These are phyloP conservation scores for Ormyrus rosae DNA, from an alignment of 2,888 invertebrate genomes.

Conservation along the genomic window DNA sequence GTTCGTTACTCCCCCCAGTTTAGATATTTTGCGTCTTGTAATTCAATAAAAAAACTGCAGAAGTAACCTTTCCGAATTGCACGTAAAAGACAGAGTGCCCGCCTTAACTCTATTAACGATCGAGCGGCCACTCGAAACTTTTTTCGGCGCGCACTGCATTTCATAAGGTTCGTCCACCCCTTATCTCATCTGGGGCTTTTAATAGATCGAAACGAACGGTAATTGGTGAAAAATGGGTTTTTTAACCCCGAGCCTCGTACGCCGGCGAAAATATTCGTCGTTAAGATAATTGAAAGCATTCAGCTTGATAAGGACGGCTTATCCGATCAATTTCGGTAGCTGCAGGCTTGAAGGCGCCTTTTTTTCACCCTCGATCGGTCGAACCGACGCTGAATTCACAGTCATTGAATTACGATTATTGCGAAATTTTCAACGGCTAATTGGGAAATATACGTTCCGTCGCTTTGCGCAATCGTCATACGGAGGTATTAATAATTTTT, in stretches of 20 bases:
- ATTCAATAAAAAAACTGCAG: too few species aligned
- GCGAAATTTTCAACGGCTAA: slow-evolving; percentile 2
- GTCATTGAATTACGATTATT: slow-evolving; percentile 10
- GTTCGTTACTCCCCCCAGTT: too few species aligned
- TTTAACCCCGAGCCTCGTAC: slow-evolving; percentile 29
- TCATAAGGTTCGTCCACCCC: not conserved
- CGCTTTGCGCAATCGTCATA: too few species aligned
- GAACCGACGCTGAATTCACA: not conserved
- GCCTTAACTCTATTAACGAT: too few species aligned
- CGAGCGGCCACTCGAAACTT: too few species aligned
- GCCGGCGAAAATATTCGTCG: slow-evolving; percentile 5
- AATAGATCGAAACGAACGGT: slow-evolving; percentile 43
- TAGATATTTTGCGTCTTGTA: too few species aligned
- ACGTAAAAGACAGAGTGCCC: too few species aligned
- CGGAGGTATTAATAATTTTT: not conserved
- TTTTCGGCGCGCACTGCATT: not conserved
- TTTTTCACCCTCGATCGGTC: not conserved
- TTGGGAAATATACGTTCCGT: not conserved
- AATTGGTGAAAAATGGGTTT: slow-evolving; percentile 49
- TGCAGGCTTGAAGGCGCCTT: not conserved
- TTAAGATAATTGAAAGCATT: slow-evolving; percentile 17
- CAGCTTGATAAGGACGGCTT: slow-evolving; percentile 24
- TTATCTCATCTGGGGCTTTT: slow-evolving; percentile 21
- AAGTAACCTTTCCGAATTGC: too few species aligned
- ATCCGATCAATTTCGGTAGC: slow-evolving; percentile 28